These are phyloP conservation scores for Drosophila saltans DNA, from an alignment of 1,140 invertebrate species.

Conservation along the genomic window DNA sequence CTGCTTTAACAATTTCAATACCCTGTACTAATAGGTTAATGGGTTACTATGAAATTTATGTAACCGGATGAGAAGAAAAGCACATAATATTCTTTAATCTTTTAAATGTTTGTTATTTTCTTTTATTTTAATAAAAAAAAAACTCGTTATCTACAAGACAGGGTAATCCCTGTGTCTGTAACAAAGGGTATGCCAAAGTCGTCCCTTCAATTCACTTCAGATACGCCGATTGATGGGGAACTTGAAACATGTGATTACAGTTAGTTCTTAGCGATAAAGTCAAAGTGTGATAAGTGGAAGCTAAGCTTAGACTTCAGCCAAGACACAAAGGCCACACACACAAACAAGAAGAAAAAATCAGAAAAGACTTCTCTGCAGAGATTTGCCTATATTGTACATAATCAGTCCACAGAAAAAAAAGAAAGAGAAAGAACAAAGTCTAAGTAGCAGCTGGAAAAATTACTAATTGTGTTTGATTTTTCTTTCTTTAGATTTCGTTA, in stretches of 20 bases:
- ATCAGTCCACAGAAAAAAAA: background rate
- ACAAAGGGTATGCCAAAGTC: background rate
- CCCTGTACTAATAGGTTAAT: background rate
- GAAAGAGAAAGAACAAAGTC: slow-evolving; percentile 37
- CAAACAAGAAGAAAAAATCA: slow-evolving; percentile 44
- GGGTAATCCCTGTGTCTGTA: too few relatives aligned
- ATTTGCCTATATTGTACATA: background rate
- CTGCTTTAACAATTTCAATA: background rate
- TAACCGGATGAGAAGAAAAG: background rate
- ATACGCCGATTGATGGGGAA: background rate
- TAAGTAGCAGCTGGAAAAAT: slow-evolving; percentile 33
- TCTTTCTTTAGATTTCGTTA: slow-evolving; percentile 3
- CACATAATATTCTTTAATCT: too few relatives aligned
- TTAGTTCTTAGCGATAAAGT: slow-evolving; percentile 2
- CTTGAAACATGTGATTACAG: background rate
- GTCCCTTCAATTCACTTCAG: background rate
- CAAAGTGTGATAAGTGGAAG: slow-evolving; percentile 11
- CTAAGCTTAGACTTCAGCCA: slow-evolving; percentile 1
- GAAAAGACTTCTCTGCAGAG: slow-evolving; percentile 33
- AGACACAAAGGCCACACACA: slow-evolving; percentile 31
- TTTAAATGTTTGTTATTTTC: background rate
- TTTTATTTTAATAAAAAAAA: too few relatives aligned
- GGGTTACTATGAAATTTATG: background rate
- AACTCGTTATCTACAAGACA: too few relatives aligned
- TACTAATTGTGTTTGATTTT: slow-evolving; percentile 63